Evolutionary conservation across 2,797 vertebrate genomes (phyloP).

Genomic region (Gymnocypris eckloni): DNA sequence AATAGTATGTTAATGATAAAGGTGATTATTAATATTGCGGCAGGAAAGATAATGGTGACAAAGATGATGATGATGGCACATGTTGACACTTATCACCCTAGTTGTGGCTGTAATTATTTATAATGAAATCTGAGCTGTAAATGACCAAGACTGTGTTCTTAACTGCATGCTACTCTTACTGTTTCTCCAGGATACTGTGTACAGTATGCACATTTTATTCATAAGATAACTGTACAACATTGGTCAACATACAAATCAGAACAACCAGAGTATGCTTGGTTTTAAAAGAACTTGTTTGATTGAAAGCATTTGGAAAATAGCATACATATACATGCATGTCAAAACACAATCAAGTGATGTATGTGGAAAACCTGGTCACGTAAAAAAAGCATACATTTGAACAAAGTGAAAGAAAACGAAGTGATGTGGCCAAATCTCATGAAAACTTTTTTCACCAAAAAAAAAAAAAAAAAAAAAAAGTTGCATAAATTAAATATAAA

Average conservation of each 20-base stretch:
- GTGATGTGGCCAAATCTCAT: too few relatives aligned
- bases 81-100: constrained; percentile 74
- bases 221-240: neutral
- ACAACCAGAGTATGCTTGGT: neutral
- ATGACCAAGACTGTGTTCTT: neutral
- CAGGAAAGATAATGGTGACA: constrained; percentile 64
- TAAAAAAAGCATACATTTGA: neutral
- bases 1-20: constrained; percentile 72
- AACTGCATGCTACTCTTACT: neutral
- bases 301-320: neutral
- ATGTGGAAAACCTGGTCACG: neutral
- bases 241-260: neutral
- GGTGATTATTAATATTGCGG: constrained; percentile 67
- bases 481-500: too few relatives aligned
- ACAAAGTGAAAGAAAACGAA: too few relatives aligned
- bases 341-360: neutral
- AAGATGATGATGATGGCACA: constrained; percentile 74
- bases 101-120: constrained; percentile 70
- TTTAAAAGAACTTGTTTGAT: neutral
- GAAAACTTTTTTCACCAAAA: neutral
- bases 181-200: neutral
- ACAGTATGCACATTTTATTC: neutral
- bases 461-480: neutral
- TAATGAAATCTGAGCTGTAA: constrained; percentile 63
- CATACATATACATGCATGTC: neutral